Conservation (phyloP, 1,140 invertebrate species). For the Eueides isabella region DNA sequence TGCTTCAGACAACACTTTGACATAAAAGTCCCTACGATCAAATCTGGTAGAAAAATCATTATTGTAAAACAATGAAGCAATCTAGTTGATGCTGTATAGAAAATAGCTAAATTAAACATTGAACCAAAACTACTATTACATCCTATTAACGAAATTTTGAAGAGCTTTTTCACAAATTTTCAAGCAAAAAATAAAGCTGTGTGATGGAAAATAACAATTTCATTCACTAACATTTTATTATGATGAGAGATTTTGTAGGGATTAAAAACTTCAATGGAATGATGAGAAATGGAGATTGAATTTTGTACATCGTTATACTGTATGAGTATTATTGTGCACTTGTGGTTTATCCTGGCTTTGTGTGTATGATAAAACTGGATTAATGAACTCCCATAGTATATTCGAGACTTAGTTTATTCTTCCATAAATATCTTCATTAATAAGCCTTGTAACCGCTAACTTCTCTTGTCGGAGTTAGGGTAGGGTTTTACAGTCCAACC, state of each 20-base stretch:
- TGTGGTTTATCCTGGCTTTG: not conserved
- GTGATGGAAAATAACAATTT: not conserved
- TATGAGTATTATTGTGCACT: not conserved
- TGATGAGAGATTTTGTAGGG: not conserved
- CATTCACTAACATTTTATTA: not conserved
- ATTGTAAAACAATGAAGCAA: not conserved
- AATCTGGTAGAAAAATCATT: not conserved
- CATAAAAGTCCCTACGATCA: no score
- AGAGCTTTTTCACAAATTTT: not conserved
- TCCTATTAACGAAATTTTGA: not conserved
- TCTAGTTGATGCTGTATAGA: not conserved
- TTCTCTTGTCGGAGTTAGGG: no score
- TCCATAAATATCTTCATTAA: no score
- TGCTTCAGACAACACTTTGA: no score
- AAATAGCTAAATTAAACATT: not conserved
- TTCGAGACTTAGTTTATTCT: not conserved
- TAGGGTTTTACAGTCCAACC: no score
- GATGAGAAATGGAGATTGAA: slow-evolving; percentile 1
- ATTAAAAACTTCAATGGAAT: slow-evolving; percentile 1
- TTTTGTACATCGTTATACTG: not conserved
- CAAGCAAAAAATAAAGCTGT: not conserved
- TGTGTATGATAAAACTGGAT: not conserved
- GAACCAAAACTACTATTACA: not conserved
- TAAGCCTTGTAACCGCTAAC: no score
- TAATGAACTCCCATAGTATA: no score